Base-by-base conservation (phyloP, 2,797 vertebrate genomes). In the Babyrousa celebensis region DNA sequence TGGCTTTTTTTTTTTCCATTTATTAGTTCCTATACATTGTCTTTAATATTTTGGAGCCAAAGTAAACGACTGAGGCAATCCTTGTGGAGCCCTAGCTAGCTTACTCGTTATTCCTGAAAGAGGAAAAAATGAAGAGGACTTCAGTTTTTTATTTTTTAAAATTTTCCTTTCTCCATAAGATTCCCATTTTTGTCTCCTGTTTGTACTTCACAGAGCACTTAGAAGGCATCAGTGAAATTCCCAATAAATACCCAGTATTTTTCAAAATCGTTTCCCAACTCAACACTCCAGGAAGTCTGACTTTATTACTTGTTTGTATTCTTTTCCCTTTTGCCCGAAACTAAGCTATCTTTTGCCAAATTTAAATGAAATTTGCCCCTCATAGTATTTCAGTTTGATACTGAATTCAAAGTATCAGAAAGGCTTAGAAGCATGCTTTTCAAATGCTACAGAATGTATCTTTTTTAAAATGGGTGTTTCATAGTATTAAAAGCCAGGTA, bases 231-330 rank as follows among this genome's bases (percentile, higher is more conserved):
- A n/a, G 20, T 40, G 25, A 89, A 91, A 92, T 52, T 91, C 23
- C 40, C 60, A 79, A 75, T 86, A 85, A 96, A 72, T 80, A 89
- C 15, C 11, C 23, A 80, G 25, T 71, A 74, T 70, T 96, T 95
- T 96, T 67, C 6, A 25, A 95, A 95, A 95, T 89, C 27, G 20
- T 91, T 96, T 95, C 32, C 83, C 58, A 85, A 63, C 48, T 90
- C 75, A 65, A 70, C 25, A 94, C 63, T 84, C 63, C 78, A 92
- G 63, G 84, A 94, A 92, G 56, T 72, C 68, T 90, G 48, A 70
- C 56, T 93, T 87, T 94, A 89, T 94, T 94, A n/a, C 27, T 96
- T 95, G 21, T 96, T 95, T 93, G 82, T 87, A 72, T 29, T 43
- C 74, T 48, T 52, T 48, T 23, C 4, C 16, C 25, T 20, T 95